These are phyloP conservation scores for Ypsolopha scabrella DNA, from an alignment of 2,888 invertebrate species.

Conservation along the genomic window DNA sequence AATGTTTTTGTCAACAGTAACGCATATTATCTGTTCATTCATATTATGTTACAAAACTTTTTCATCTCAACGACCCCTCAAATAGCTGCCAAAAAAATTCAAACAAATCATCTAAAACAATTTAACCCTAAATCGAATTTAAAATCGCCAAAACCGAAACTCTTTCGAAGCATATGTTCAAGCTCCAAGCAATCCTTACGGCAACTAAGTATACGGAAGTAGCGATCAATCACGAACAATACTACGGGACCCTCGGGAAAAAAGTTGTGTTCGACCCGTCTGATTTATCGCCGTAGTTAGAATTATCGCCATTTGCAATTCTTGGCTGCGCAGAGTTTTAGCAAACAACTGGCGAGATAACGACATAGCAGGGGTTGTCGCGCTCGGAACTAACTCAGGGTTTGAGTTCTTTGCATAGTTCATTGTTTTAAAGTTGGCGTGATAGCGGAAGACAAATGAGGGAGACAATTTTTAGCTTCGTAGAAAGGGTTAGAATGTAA, in stretches of 20 bases:
- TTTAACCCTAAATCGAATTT: not conserved
- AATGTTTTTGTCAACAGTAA: no score
- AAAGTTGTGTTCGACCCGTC: slow-evolving; percentile 51
- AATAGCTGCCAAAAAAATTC: no score
- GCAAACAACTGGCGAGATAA: slow-evolving; percentile 52
- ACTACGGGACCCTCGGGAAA: slow-evolving; percentile 50
- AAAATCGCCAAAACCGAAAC: slow-evolving; percentile 13
- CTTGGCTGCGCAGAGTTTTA: slow-evolving; percentile 44
- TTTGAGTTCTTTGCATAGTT: slow-evolving; percentile 1
- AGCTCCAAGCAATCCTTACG: slow-evolving; percentile 28
- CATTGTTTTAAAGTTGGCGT: no score
- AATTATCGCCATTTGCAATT: slow-evolving; percentile 70
- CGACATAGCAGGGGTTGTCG: slow-evolving; percentile 27
- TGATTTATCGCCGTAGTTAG: slow-evolving; percentile 67
- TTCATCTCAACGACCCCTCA: no score
- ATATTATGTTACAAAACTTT: no score
- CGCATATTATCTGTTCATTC: no score
- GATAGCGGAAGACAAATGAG: no score
- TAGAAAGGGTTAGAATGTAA: no score
- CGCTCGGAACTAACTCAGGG: slow-evolving; percentile 7
- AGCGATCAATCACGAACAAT: slow-evolving; percentile 61
- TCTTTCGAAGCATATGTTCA: slow-evolving; percentile 49
- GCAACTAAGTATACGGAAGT: slow-evolving; percentile 14
- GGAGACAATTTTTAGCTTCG: no score
- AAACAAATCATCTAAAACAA: no score